Evolutionary conservation across 2,888 invertebrate genomes (phyloP), one percentile per base, ranked within the genome.

Genomic region (Campaea margaritaria): DNA sequence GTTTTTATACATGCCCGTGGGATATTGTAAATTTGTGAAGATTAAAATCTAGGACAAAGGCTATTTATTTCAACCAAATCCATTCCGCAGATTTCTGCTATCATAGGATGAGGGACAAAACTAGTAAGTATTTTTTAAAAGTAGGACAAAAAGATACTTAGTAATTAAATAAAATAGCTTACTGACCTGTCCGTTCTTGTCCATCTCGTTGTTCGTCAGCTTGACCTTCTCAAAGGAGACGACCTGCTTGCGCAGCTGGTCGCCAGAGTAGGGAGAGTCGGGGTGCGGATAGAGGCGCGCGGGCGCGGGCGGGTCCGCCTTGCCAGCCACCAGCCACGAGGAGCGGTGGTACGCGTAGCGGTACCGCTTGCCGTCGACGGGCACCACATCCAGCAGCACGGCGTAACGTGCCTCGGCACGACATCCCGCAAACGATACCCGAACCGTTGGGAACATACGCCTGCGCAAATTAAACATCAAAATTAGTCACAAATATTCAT

Each of bases 141-240:
- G 27, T 27, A 27, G 7, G 2, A 38, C 13, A n/a, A 13, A 13
- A n/a, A 38, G 0, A 13, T 13, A n/a, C n/a, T 1, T n/a, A 12
- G n/a, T 12, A n/a, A 12, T 38, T n/a, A 39, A 13, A 13, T n/a
- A n/a, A 36, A 11, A n/a, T 36, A n/a, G 1, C 13, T 42, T n/a
- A 76, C 96, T 94, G 87, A 98, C 98, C 94, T 98, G 98, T 85
- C 98, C 98, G 78, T 96, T 96, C 83, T 97, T 97, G 87, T 98
- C 98, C 96, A 99, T 97, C 91, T 99, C 98, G 89, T 99, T 99
- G 92, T 99, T 99, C 82, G 99, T 99, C 78, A 99, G 95, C 90
- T 99, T 99, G 87, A 99, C 97, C 93, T 99, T 99, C 93, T 99
- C 99, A 93, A 99, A 99, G 75, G 98, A 98, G 79, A 99, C 97